Percentiles rank a stretch among this genome's conserved stretches.
Conservation (phyloP, 2,113 vertebrate genomes). For the Argyrosomus japonicus region DNA sequence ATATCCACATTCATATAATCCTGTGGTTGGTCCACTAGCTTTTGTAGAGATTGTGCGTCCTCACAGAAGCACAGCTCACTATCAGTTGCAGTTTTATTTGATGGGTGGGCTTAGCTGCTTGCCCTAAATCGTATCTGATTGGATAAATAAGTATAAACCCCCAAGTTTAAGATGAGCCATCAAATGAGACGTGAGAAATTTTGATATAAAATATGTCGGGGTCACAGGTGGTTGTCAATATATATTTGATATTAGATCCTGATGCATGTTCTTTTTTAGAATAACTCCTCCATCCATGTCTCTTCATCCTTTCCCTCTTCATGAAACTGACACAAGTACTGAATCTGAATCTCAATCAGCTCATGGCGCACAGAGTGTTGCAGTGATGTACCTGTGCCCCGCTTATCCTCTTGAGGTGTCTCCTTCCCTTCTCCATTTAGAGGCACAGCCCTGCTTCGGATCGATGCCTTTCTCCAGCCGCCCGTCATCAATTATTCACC, state of each 20-base stretch:
- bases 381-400: slow-evolving; percentile 52
- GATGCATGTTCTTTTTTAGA: not conserved
- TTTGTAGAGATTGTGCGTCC: no score
- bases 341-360: not conserved
- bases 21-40: no score
- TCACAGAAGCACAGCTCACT: no score
- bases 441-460: slow-evolving; percentile 67
- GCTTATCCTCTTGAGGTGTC: slow-evolving; percentile 60
- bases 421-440: slow-evolving; percentile 72
- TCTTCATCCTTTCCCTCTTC: not conserved
- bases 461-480: slow-evolving; percentile 76
- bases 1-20: no score
- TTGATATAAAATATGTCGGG: not conserved
- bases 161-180: not conserved
- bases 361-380: slow-evolving; percentile 19
- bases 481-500: slow-evolving; percentile 82
- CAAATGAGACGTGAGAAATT: not conserved
- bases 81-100: not conserved
- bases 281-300: not conserved
- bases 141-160: not conserved
- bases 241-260: no score
- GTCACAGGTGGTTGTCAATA: not conserved
- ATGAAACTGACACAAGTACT: slow-evolving; percentile 3
- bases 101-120: not conserved
- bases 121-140: not conserved